Evolutionary conservation across 2,113 vertebrate genomes (phyloP), one percentile per base, ranked within the genome.

Genomic region (Chaetura pelagica): DNA sequence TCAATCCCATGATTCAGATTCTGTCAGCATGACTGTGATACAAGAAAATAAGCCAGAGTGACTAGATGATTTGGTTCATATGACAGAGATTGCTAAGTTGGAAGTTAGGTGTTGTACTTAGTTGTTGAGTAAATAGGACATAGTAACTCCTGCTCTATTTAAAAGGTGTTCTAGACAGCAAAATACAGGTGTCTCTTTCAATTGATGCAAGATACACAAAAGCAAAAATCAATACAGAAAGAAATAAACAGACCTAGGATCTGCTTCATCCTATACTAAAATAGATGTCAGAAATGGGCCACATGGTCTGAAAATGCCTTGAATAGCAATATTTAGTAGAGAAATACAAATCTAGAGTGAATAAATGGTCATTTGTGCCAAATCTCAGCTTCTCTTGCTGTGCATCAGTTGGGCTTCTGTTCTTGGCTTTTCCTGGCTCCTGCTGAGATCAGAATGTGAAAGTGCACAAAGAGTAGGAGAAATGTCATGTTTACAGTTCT

Each of bases 401-500:
- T 61, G n/a, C 14, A 92, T 14, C 7, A 49, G 8, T 78, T 46
- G 10, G 4, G 6, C 66, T 78, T 87, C 16, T 54, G 19, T 69
- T 63, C 48, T 93, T 69, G 40, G 30, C 11, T 90, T 83, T 97
- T 96, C 52, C 55, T 78, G 79, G 19, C 30, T 93, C 44, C 82
- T 68, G 61, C 76, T 88, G 83, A 75, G 68, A 81, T 61, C 44
- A 94, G 68, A 94, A 93, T 86, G 71, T 54, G 57, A 30, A 84
- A 92, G 76, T 72, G 69, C 68, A 81, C 57, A 86, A 57, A 72
- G 80, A 93, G 82, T 84, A 64, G 79, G 73, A 96, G 61, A 93
- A 94, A 95, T 90, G 93, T 88, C 89, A 75, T 95, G 84, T 89
- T 95, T 95, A 93, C 79, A 86, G n/a, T 81, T 68, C 64, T 88